phyloP scores from a whole-genome alignment of 2,797 vertebrate genomes.

The Diplodus sargus region DNA sequence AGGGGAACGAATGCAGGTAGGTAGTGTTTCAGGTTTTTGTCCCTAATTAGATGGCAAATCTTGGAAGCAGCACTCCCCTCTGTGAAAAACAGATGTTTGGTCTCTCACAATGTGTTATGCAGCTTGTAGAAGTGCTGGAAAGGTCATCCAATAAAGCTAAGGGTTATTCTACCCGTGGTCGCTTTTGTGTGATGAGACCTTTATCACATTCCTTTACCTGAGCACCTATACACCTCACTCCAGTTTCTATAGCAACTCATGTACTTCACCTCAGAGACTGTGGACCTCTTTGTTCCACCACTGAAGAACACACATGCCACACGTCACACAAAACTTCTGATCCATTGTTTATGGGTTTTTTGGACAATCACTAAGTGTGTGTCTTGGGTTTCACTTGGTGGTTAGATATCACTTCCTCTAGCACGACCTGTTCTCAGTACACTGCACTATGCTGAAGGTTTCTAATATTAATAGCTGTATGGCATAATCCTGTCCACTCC shows the following conservation, averaged over 20 bases:
- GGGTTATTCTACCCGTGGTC: background rate
- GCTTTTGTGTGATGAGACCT: conserved; percentile 15
- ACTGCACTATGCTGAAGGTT: background rate
- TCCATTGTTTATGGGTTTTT: too few species aligned
- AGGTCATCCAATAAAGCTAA: conserved; percentile 32
- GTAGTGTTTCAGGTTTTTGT: background rate
- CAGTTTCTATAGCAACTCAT: conserved; percentile 59
- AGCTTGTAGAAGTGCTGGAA: conserved; percentile 28
- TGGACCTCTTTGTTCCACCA: conserved; percentile 2
- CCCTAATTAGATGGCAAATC: conserved; percentile 17
- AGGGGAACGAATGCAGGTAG: conserved; percentile 5
- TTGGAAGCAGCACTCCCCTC: conserved; percentile 9
- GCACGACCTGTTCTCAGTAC: background rate
- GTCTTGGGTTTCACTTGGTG: conserved; percentile 5
- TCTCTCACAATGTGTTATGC: conserved; percentile 27
- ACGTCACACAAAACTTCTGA: background rate
- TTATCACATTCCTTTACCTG: conserved; percentile 38
- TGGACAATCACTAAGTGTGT: background rate
- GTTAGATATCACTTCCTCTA: conserved; percentile 12
- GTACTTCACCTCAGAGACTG: conserved; percentile 15
- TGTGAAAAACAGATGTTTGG: conserved; percentile 6
- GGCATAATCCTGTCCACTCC: conserved; percentile 38
- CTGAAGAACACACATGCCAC: background rate
- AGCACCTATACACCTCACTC: conserved; percentile 21
- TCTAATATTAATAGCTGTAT: conserved; percentile 49